phyloP scores from a whole-genome alignment of 1,140 invertebrate genomes.

The Listronotus bonariensis region DNA sequence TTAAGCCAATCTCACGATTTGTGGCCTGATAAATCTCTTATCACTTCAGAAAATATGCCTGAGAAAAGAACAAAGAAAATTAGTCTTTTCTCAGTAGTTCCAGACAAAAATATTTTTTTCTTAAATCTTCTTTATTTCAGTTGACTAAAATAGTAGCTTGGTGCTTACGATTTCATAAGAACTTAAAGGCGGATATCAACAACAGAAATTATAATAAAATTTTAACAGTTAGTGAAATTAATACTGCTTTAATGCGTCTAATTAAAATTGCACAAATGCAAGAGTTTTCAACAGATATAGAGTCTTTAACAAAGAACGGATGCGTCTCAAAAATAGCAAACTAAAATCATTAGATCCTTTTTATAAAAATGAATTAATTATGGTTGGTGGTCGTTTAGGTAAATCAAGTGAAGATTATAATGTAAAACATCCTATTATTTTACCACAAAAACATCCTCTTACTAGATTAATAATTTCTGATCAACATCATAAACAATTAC shows the following conservation, averaged over 20 bases:
- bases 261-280: constrained; percentile 4
- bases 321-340: constrained; percentile 1
- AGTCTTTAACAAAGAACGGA: neutral
- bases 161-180: constrained; percentile 2
- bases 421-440: constrained; percentile 56
- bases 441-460: constrained; percentile 44
- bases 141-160: constrained; percentile 2
- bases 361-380: constrained; percentile 50
- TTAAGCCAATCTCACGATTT: no score
- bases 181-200: no score
- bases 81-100: neutral
- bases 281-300: constrained; percentile 6
- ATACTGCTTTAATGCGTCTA: neutral
- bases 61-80: no score
- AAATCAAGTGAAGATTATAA: constrained; percentile 43
- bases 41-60: no score
- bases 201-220: no score
- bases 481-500: constrained; percentile 42
- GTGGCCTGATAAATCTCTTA: no score
- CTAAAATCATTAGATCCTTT: constrained; percentile 41
- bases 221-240: neutral
- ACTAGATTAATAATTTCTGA: constrained; percentile 32
- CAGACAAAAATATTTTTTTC: neutral
- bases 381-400: constrained; percentile 52
- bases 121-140: neutral